Conservation (phyloP, 2,797 vertebrate species). For the Lemur catta region DNA sequence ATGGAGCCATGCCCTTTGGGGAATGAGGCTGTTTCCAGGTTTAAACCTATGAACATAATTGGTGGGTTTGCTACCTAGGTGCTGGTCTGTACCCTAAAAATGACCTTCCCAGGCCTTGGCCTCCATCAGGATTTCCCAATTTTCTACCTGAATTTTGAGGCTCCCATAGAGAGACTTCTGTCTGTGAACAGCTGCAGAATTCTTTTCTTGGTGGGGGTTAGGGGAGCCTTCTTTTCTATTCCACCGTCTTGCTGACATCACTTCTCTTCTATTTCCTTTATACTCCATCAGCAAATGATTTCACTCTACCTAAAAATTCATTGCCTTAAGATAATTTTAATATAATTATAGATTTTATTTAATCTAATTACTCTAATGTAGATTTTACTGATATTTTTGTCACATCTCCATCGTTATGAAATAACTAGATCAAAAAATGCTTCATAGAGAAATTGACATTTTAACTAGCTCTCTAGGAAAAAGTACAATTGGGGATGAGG, state of each 20-base stretch:
- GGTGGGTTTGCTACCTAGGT: background rate
- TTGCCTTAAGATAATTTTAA: background rate
- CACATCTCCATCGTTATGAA: background rate
- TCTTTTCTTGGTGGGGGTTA: background rate
- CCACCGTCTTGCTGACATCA: too few species aligned
- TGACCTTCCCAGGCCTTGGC: background rate
- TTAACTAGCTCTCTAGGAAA: background rate
- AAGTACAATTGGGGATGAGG: background rate
- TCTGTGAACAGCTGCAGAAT: background rate
- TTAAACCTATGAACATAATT: background rate
- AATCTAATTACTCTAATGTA: background rate
- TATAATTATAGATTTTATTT: background rate
- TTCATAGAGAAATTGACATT: background rate
- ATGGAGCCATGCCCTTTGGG: background rate
- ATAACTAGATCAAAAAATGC: background rate
- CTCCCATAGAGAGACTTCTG: background rate
- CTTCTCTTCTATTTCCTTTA: background rate
- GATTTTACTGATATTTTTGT: background rate
- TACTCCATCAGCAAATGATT: background rate
- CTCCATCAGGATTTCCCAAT: background rate
- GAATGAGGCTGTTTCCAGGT: background rate
- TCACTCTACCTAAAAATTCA: background rate
- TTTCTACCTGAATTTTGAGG: background rate
- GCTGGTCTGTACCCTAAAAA: background rate
- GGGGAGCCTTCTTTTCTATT: background rate